Evolutionary conservation across 2,797 vertebrate genomes (phyloP).

Genomic region (Pristis pectinata): DNA sequence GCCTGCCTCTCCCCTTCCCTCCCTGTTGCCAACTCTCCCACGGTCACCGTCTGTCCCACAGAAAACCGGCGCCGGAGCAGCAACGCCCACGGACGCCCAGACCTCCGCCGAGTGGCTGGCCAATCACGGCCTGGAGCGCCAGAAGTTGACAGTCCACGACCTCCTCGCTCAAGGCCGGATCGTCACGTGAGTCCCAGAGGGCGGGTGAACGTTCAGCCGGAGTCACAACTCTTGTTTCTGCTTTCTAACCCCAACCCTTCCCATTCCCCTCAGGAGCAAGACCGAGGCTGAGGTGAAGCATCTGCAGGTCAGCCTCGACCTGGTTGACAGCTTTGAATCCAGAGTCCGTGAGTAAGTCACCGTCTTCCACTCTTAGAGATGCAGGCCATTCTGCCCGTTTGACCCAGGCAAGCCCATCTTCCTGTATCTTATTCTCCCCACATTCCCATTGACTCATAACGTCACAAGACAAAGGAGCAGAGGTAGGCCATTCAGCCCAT

Average conservation of each 20-base stretch:
- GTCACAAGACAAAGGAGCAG: too few species aligned
- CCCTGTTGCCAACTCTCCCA: neutral
- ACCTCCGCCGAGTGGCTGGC: conserved; percentile 58
- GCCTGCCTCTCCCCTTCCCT: neutral
- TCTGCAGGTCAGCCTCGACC: conserved; percentile 48
- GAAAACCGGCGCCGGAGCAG: conserved; percentile 44
- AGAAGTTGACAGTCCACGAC: conserved; percentile 56
- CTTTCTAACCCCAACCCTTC: neutral
- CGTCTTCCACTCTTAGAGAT: too few species aligned
- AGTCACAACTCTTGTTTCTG: neutral
- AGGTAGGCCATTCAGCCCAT: too few species aligned
- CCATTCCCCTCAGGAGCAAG: conserved; percentile 46
- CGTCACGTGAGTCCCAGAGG: conserved; percentile 48
- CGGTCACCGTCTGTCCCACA: conserved; percentile 39
- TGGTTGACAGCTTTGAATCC: conserved; percentile 53
- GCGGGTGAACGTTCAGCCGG: too few species aligned
- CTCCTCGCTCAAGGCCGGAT: conserved; percentile 49
- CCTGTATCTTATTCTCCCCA: too few species aligned
- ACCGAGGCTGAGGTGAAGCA: conserved; percentile 40
- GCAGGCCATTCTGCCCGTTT: too few species aligned
- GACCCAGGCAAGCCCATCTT: too few species aligned
- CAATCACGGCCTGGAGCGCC: conserved; percentile 51
- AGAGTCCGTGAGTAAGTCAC: conserved; percentile 59
- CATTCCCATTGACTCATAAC: too few species aligned
- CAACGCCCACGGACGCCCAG: conserved; percentile 40